Conservation (phyloP, 2,888 invertebrate genomes). For the Nemapogon koenigi region DNA sequence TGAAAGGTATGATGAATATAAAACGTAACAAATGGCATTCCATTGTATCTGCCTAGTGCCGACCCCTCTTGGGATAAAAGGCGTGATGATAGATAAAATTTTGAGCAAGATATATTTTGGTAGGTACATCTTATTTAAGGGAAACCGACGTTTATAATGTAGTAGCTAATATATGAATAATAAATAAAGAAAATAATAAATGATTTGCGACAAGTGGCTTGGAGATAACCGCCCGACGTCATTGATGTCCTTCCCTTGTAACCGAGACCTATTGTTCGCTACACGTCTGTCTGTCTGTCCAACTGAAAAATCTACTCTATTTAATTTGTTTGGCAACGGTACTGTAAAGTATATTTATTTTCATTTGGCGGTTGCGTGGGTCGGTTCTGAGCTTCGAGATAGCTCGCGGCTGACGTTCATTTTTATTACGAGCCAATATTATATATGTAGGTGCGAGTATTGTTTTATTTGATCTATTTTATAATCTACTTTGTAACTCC, state of each 20-base stretch:
- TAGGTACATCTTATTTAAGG: too few species aligned
- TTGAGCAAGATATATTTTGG: too few species aligned
- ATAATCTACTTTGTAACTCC: too few species aligned
- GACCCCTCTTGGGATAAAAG: too few species aligned
- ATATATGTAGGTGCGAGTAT: conserved; percentile 3
- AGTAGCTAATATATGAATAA: too few species aligned
- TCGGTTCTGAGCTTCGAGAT: conserved; percentile 30
- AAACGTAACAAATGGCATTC: too few species aligned
- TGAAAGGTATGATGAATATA: too few species aligned
- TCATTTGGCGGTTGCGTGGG: conserved; percentile 50
- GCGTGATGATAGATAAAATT: too few species aligned
- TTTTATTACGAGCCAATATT: conserved; percentile 34
- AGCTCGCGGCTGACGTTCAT: conserved; percentile 49
- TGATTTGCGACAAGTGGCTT: too few species aligned
- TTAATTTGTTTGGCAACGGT: conserved; percentile 58
- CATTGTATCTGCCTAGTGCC: too few species aligned
- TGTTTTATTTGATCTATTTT: conserved; percentile 8
- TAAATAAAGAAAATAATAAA: too few species aligned
- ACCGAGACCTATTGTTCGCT: conserved; percentile 49
- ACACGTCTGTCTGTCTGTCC: conserved; percentile 39
- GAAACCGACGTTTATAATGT: too few species aligned
- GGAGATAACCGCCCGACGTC: conserved; percentile 2
- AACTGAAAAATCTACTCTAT: conserved; percentile 54
- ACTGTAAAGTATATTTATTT: conserved; percentile 50
- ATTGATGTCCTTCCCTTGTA: conserved; percentile 36